Evolutionary conservation across 2,888 invertebrate species (phyloP).

Genomic region (Baronia brevicornis): DNA sequence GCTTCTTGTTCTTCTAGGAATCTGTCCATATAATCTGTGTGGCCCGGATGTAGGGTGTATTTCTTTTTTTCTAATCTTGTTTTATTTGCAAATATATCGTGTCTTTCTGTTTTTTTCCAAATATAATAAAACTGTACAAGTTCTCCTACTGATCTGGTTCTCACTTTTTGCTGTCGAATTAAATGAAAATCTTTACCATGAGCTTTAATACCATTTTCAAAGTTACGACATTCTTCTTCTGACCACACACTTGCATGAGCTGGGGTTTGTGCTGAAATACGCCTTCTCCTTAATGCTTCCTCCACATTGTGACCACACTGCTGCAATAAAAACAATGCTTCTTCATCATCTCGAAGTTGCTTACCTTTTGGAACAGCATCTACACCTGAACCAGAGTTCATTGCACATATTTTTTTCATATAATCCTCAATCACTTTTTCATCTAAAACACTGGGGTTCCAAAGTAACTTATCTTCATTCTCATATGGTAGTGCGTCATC

Average conservation of each 20-base stretch:
- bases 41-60: slow-evolving; percentile 92
- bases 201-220: slow-evolving; percentile 94
- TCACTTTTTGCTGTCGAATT: slow-evolving; percentile 95
- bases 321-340: slow-evolving; percentile 91
- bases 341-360: slow-evolving; percentile 90
- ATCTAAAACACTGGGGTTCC: slow-evolving; percentile 89
- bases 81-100: slow-evolving; percentile 93
- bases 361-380: slow-evolving; percentile 81
- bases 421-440: slow-evolving; percentile 87
- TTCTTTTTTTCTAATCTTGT: slow-evolving; percentile 93
- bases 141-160: slow-evolving; percentile 96
- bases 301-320: slow-evolving; percentile 97
- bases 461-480: slow-evolving; percentile 95
- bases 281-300: slow-evolving; percentile 88
- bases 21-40: slow-evolving; percentile 95
- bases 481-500: slow-evolving; percentile 96
- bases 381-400: slow-evolving; percentile 57
- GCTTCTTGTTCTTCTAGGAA: slow-evolving; percentile 91
- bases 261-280: slow-evolving; percentile 81
- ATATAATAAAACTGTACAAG: slow-evolving; percentile 96
- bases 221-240: slow-evolving; percentile 97
- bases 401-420: slow-evolving; percentile 77
- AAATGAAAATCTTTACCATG: slow-evolving; percentile 97
- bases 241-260: slow-evolving; percentile 93
- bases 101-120: slow-evolving; percentile 99